phyloP scores from a whole-genome alignment of 1,140 invertebrate species.

The Trachelipus rathkii region DNA sequence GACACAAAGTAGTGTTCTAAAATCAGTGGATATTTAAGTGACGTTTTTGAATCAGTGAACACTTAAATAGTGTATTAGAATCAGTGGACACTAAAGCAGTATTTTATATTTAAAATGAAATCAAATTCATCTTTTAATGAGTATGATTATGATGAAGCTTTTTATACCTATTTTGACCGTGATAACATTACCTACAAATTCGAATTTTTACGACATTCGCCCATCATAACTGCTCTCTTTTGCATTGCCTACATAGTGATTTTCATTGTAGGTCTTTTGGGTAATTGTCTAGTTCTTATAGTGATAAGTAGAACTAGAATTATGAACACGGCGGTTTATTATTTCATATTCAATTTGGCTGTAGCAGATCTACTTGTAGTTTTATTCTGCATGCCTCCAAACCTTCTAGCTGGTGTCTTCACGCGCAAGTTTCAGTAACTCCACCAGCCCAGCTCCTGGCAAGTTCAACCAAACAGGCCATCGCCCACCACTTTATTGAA shows the following conservation, averaged over 20 bases:
- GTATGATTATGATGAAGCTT: too few species aligned
- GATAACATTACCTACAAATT: slow-evolving; percentile 6
- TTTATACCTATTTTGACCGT: background rate
- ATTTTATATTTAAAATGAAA: too few species aligned
- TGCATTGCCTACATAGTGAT: slow-evolving; percentile 49
- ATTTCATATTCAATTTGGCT: slow-evolving; percentile 92
- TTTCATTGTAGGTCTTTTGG: slow-evolving; percentile 54
- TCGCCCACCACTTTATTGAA: too few species aligned
- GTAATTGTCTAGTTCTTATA: slow-evolving; percentile 55
- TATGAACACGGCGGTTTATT: slow-evolving; percentile 70
- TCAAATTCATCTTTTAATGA: too few species aligned
- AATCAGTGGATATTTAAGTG: too few species aligned
- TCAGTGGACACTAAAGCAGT: too few species aligned
- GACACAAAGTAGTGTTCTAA: too few species aligned
- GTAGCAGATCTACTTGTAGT: slow-evolving; percentile 90
- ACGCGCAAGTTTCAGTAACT: slow-evolving; percentile 87
- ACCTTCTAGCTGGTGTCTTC: slow-evolving; percentile 86
- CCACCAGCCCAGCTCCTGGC: too few species aligned
- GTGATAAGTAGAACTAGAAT: slow-evolving; percentile 51
- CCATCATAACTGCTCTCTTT: slow-evolving; percentile 46
- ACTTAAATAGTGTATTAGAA: too few species aligned
- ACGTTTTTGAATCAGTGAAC: too few species aligned
- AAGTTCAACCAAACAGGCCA: too few species aligned
- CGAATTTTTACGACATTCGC: slow-evolving; percentile 45
- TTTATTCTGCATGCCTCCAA: slow-evolving; percentile 86